A percentile compares a stretch with the other conserved stretches of the same genome.
Conservation (phyloP, 2,888 invertebrate genomes). For the Pseudolycoriella hygida region DNA sequence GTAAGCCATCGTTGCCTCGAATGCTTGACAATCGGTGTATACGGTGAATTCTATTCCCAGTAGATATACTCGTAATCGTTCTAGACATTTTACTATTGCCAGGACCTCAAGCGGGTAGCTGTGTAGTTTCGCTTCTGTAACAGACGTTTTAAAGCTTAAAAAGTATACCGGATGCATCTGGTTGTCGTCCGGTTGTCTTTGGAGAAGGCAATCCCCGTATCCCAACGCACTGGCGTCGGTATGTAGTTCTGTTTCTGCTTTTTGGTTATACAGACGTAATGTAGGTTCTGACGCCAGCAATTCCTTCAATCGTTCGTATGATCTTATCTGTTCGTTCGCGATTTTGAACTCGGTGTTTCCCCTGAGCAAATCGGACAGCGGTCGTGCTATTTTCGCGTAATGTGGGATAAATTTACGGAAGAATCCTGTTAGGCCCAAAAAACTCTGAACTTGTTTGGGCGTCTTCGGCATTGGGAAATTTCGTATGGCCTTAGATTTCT, state of each 20-base stretch:
- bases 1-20: slow-evolving; percentile 15
- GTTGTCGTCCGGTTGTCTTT: not conserved
- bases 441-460: slow-evolving; percentile 15
- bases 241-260: slow-evolving; percentile 1
- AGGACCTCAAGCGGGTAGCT: not conserved
- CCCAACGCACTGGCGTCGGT: not conserved
- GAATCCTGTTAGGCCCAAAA: slow-evolving; percentile 16
- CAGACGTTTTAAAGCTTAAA: not conserved
- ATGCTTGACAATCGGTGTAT: slow-evolving; percentile 17
- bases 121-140: not conserved
- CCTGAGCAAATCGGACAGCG: slow-evolving; percentile 12
- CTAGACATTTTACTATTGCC: not conserved
- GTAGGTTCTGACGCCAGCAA: slow-evolving; percentile 2
- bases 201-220: not conserved
- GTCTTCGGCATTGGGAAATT: slow-evolving; percentile 14
- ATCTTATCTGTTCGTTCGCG: slow-evolving; percentile 10
- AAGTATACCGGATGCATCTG: not conserved
- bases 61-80: slow-evolving; percentile 15
- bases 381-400: slow-evolving; percentile 10
- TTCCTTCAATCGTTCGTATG: slow-evolving; percentile 11
- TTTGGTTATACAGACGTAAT: not conserved
- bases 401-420: slow-evolving; percentile 15
- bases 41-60: slow-evolving; percentile 13
- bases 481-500: slow-evolving; percentile 11
- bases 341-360: slow-evolving; percentile 12